These are phyloP conservation scores for Drosophila birchii DNA, from an alignment of 2,888 invertebrate genomes.

Conservation along the genomic window DNA sequence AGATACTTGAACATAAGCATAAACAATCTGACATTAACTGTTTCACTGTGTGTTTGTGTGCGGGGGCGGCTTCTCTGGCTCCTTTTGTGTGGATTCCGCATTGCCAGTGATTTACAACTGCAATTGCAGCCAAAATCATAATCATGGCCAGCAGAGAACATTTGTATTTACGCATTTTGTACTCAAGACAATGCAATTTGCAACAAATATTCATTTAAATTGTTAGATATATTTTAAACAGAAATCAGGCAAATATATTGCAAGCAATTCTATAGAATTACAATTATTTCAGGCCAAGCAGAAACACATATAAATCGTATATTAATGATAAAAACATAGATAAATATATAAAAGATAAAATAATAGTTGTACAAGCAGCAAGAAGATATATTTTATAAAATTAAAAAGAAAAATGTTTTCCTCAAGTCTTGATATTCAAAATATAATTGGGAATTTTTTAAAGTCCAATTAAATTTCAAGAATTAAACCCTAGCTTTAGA, in stretches of 20 bases:
- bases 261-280: background rate
- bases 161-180: slow-evolving; percentile 8
- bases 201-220: slow-evolving; percentile 4
- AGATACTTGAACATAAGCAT: slow-evolving; percentile 12
- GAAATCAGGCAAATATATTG: background rate
- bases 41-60: slow-evolving; percentile 8
- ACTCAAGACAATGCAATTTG: slow-evolving; percentile 17
- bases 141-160: slow-evolving; percentile 1
- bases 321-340: too few species aligned
- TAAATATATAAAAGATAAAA: background rate
- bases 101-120: slow-evolving; percentile 32
- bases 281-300: background rate
- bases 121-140: slow-evolving; percentile 31
- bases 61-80: background rate
- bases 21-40: slow-evolving; percentile 31
- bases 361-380: background rate
- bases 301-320: too few species aligned
- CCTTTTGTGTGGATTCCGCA: slow-evolving; percentile 20
- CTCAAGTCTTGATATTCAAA: background rate
- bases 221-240: background rate
- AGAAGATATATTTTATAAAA: background rate
- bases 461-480: background rate
- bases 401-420: background rate
- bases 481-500: background rate
- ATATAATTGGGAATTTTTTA: background rate